Evolutionary conservation across 1,140 invertebrate species (phyloP).

Genomic region (Sitophilus oryzae): DNA sequence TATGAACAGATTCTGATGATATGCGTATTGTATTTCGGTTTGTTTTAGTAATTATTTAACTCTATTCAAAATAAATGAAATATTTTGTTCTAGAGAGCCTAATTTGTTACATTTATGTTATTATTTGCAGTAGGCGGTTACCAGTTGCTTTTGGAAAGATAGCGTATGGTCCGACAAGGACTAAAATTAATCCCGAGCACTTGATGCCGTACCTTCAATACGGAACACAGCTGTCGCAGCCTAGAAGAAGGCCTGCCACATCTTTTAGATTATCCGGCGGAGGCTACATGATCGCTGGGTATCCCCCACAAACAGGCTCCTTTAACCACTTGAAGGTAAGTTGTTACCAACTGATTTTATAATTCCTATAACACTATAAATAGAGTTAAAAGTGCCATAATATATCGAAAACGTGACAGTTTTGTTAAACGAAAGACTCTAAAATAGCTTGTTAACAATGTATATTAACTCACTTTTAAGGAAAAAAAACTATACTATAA

Average conservation of each 20-base stretch:
- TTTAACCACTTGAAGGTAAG: slow-evolving; percentile 52
- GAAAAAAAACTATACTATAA: too few relatives aligned
- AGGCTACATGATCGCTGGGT: slow-evolving; percentile 24
- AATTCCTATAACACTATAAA: not conserved
- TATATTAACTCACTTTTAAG: too few relatives aligned
- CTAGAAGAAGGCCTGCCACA: slow-evolving; percentile 11
- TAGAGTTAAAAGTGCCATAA: too few relatives aligned
- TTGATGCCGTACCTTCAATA: slow-evolving; percentile 18
- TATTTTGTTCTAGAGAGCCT: too few relatives aligned
- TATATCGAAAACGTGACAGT: too few relatives aligned
- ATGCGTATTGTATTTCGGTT: too few relatives aligned
- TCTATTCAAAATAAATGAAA: too few relatives aligned
- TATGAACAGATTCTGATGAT: too few relatives aligned
- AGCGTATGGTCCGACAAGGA: slow-evolving; percentile 4
- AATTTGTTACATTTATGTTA: too few relatives aligned
- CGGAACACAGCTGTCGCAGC: slow-evolving; percentile 10
- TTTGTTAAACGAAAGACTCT: too few relatives aligned
- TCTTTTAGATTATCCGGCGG: slow-evolving; percentile 35
- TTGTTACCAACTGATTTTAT: not conserved
- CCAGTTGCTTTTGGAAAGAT: slow-evolving; percentile 13
- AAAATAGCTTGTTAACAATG: too few relatives aligned
- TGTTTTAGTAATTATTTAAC: too few relatives aligned
- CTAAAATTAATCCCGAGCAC: slow-evolving; percentile 16
- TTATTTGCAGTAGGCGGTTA: slow-evolving; percentile 2
- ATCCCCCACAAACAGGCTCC: slow-evolving; percentile 53